Base-by-base conservation (phyloP, 2,113 vertebrate genomes). In the Accipiter virgatus region DNA sequence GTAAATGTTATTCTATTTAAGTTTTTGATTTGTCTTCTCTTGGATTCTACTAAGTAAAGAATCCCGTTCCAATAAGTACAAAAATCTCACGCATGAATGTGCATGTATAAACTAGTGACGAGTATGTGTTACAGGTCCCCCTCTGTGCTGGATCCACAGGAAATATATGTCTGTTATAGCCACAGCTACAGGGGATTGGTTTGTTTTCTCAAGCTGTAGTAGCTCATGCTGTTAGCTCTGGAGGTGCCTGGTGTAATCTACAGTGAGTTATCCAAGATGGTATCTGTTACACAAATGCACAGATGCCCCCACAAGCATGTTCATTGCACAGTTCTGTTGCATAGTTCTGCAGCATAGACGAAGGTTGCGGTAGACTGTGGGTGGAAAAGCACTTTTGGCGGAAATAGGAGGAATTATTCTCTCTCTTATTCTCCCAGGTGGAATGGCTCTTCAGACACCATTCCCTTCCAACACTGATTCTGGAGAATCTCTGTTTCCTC, bases 131-230 rank as follows among this genome's bases (percentile, higher is more conserved):
- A 97, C 96, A 96, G 93, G 71, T 93, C 94, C 78, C 96, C 97
- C 96, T 80, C 97, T 94, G 97, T 88, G 95, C 53, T 72, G 34
- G 86, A 97, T 93, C 96, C 93, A 87, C 93, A 89, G 95, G 96
- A 95, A 84, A 75, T 92, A 65, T 55, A 34, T 95, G 95, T 93
- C 94, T 95, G 92, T 84, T 95, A 52, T 38, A 97, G 95, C 61
- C 92, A 84, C 93, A 95, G 91, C 94, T 95, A 95, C 92, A 96
- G 97, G 95, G 48, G 86, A 86, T 75, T 96, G 93, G 92, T 91
- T 97, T 97, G 92, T 94, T 97, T 95, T 89, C 92, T 95, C 95
- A 96, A 73, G 90, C 85, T 80, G 71, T 90, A 95, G 93, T 86
- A 89, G 91, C 78, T 95, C 95, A 93, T 82, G 94, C 95, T 97